These are phyloP conservation scores for Pangasius mekongensis DNA, from an alignment of 2,797 vertebrate genomes.

Conservation along the genomic window DNA sequence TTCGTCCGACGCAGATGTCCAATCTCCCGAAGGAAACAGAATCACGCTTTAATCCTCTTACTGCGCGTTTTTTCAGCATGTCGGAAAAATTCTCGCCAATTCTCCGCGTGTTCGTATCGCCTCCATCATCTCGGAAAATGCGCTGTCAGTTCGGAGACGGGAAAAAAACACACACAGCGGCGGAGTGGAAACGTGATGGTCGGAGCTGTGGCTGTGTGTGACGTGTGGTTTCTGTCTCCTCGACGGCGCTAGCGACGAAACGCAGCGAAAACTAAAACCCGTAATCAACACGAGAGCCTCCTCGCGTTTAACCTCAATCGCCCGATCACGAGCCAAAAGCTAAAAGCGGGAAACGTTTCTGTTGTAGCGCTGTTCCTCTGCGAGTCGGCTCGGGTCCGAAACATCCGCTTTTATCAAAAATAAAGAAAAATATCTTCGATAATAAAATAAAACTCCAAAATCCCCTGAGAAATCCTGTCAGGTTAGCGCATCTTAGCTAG, in stretches of 20 bases:
- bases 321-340: slow-evolving; percentile 19
- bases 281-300: slow-evolving; percentile 41
- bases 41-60: slow-evolving; percentile 40
- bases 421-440: not conserved
- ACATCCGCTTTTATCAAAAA: not conserved
- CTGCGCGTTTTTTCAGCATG: slow-evolving; percentile 43
- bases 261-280: slow-evolving; percentile 30
- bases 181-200: slow-evolving; percentile 11
- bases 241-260: slow-evolving; percentile 4
- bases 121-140: slow-evolving; percentile 18
- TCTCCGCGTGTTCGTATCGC: not conserved
- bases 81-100: slow-evolving; percentile 39
- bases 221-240: slow-evolving; percentile 27
- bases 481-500: not conserved
- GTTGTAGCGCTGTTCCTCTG: not conserved
- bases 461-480: not conserved
- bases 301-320: not conserved
- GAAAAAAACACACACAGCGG: slow-evolving; percentile 21
- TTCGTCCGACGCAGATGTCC: slow-evolving; percentile 33
- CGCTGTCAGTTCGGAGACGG: slow-evolving; percentile 8
- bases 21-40: slow-evolving; percentile 41
- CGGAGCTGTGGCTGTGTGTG: slow-evolving; percentile 9
- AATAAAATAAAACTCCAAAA: not conserved
- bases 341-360: slow-evolving; percentile 9
- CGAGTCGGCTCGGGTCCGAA: not conserved